A percentile compares a stretch with the other conserved stretches of the same genome.
Conservation (phyloP, 2,888 invertebrate species). For the Euzetes globulus region DNA sequence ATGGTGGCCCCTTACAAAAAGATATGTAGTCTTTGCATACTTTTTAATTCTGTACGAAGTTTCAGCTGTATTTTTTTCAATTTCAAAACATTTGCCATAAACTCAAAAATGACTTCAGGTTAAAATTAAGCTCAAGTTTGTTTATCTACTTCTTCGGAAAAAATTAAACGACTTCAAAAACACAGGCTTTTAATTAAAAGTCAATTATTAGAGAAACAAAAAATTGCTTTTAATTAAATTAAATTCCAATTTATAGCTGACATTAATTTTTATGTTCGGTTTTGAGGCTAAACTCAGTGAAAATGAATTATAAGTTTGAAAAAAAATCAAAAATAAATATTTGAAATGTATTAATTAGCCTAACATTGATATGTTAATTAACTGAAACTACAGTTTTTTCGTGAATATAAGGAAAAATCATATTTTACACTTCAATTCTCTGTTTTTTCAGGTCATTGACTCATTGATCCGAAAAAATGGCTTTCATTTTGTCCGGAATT, state of each 20-base stretch:
- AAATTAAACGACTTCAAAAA: not conserved
- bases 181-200: not conserved
- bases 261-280: not conserved
- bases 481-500: not conserved
- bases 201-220: not conserved
- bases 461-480: conserved; percentile 16
- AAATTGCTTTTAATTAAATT: not conserved
- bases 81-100: no score
- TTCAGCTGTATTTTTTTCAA: no score
- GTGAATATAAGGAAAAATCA: not conserved
- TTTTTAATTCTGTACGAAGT: no score
- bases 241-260: not conserved
- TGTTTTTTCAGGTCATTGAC: not conserved
- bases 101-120: no score
- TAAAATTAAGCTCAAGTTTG: no score
- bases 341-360: not conserved
- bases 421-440: not conserved
- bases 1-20: no score
- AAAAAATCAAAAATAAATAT: not conserved
- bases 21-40: no score
- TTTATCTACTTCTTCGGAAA: not conserved
- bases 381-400: no score
- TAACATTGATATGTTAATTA: conserved; percentile 4
- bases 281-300: not conserved
- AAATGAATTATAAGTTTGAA: not conserved